Evolutionary conservation across 1,140 invertebrate genomes (phyloP).

Genomic region (Papilio glaucus): DNA sequence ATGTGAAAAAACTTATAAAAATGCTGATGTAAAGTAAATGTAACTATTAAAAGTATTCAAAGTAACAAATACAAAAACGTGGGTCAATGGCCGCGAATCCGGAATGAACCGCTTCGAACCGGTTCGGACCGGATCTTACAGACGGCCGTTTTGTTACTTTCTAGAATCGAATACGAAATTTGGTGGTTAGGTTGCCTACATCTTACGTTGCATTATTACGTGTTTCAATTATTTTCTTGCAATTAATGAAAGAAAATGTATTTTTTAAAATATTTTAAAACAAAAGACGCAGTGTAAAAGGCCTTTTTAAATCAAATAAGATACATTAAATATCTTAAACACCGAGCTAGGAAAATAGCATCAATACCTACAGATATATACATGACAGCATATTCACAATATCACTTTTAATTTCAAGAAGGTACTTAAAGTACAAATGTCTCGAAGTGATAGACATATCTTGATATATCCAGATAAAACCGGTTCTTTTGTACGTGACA

Average conservation of each 20-base stretch:
- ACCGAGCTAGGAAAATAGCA: no score
- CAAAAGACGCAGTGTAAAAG: neutral
- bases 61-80: slow-evolving; percentile 29
- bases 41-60: slow-evolving; percentile 13
- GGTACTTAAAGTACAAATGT: neutral
- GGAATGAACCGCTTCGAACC: slow-evolving; percentile 48
- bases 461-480: slow-evolving; percentile 35
- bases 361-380: no score
- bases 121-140: slow-evolving; percentile 41
- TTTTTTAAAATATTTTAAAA: neutral
- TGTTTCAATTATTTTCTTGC: neutral
- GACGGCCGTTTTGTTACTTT: slow-evolving; percentile 38
- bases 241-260: neutral
- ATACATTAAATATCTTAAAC: no score
- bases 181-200: neutral
- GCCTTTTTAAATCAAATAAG: neutral
- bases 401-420: neutral
- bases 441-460: neutral
- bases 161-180: slow-evolving; percentile 1
- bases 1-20: neutral
- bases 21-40: neutral
- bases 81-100: slow-evolving; percentile 45
- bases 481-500: slow-evolving; percentile 14
- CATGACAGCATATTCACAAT: no score
- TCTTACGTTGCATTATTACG: no score